Conservation (phyloP, 2,113 vertebrate species). For the Piaya cayana region DNA sequence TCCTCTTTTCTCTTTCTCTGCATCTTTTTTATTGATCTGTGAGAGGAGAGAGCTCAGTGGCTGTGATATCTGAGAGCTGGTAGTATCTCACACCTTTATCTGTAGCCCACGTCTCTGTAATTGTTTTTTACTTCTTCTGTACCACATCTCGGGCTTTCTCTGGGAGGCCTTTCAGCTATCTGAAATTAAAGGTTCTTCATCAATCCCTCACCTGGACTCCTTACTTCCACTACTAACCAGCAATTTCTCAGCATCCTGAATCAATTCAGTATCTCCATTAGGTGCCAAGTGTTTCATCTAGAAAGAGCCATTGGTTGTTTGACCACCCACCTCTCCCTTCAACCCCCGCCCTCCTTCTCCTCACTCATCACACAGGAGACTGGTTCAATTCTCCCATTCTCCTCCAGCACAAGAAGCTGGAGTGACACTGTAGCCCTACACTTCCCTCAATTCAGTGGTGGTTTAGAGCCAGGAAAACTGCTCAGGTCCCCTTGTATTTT, state of each 20-base stretch:
- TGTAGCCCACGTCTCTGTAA: neutral
- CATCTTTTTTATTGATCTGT: slow-evolving; percentile 17
- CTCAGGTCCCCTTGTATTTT: neutral
- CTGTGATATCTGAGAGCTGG: neutral
- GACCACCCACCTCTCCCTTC: neutral
- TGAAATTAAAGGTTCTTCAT: neutral
- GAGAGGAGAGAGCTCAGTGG: neutral
- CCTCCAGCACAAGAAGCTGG: neutral
- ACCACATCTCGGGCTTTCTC: neutral
- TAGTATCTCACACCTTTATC: neutral
- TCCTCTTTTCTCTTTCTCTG: neutral
- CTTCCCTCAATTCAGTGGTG: neutral
- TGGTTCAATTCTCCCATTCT: neutral
- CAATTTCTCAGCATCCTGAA: neutral
- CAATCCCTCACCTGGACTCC: neutral
- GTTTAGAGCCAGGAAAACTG: neutral
- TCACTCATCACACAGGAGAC: rapidly evolving
- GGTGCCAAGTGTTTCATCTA: neutral
- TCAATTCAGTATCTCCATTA: neutral
- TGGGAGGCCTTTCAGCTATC: neutral
- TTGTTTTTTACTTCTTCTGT: neutral
- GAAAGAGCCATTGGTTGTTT: neutral
- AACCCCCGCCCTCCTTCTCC: neutral
- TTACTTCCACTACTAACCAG: neutral
- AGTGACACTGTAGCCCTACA: neutral